Conservation (phyloP, 2,888 invertebrate genomes). For the Neoitamus cyanurus region DNA sequence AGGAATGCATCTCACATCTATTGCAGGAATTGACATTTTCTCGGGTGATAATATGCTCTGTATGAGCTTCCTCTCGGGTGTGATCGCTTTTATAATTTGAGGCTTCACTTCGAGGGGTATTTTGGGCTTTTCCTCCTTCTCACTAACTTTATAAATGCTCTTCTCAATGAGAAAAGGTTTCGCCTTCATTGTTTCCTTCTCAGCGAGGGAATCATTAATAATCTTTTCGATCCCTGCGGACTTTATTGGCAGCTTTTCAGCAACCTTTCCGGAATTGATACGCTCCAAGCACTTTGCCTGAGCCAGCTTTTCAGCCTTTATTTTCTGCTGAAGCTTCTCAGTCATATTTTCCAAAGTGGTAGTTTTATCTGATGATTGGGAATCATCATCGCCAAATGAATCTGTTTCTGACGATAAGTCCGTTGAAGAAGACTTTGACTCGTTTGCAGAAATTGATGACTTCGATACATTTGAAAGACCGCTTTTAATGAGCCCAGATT, state of each 20-base stretch:
- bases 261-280: conserved; percentile 30
- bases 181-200: conserved; percentile 59
- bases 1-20: conserved; percentile 53
- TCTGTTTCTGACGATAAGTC: conserved; percentile 65
- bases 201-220: conserved; percentile 58
- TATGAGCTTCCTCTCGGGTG: background rate
- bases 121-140: conserved; percentile 48
- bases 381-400: conserved; percentile 65
- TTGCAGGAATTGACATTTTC: background rate
- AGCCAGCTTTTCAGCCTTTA: conserved; percentile 58
- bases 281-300: conserved; percentile 50
- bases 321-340: conserved; percentile 59
- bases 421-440: conserved; percentile 61
- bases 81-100: background rate
- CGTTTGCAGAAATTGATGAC: conserved; percentile 54
- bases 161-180: conserved; percentile 55
- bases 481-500: conserved; percentile 40
- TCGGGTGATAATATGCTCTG: background rate
- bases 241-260: conserved; percentile 54
- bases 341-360: conserved; percentile 61
- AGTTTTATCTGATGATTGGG: conserved; percentile 64
- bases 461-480: conserved; percentile 51
- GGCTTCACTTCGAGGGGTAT: conserved; percentile 12
- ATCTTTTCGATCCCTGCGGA: conserved; percentile 59
- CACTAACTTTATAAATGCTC: conserved; percentile 38